A percentile compares a stretch with the other conserved stretches of the same genome.
Conservation (phyloP, 1,140 invertebrate genomes). For the Idris sp. region DNA sequence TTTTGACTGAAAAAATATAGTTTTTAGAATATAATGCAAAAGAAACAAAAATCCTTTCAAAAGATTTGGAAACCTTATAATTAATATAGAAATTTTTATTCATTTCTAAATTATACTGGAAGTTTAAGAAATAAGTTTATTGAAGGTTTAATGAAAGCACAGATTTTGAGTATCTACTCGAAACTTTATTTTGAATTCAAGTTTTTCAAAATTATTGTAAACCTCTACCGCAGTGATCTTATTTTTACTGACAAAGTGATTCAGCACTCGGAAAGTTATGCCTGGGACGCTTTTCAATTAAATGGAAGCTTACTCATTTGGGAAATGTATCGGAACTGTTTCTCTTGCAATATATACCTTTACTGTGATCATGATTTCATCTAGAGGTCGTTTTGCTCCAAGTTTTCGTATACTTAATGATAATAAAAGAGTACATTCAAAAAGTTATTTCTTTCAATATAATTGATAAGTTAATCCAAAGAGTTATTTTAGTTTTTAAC, state of each 20-base stretch:
- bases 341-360: too few species aligned
- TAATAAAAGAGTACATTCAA: constrained; percentile 13
- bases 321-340: constrained; percentile 24
- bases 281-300: constrained; percentile 22
- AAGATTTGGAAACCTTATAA: too few species aligned
- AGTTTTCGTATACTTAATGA: constrained; percentile 21
- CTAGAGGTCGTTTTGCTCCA: constrained; percentile 15
- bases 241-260: constrained; percentile 2
- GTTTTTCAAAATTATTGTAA: neutral
- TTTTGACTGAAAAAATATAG: too few species aligned
- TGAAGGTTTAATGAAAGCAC: too few species aligned
- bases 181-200: too few species aligned
- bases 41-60: too few species aligned
- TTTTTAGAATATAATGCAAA: too few species aligned
- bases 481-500: constrained; percentile 11
- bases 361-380: constrained; percentile 26
- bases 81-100: too few species aligned
- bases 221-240: neutral
- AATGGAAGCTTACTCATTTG: constrained; percentile 13
- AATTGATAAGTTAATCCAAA: constrained; percentile 10
- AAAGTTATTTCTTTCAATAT: constrained; percentile 4
- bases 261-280: neutral
- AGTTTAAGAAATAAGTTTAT: too few species aligned
- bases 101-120: too few species aligned
- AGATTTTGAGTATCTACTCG: too few species aligned